These are phyloP conservation scores for Agrotis exclamationis DNA, from an alignment of 2,888 invertebrate species.

Conservation along the genomic window DNA sequence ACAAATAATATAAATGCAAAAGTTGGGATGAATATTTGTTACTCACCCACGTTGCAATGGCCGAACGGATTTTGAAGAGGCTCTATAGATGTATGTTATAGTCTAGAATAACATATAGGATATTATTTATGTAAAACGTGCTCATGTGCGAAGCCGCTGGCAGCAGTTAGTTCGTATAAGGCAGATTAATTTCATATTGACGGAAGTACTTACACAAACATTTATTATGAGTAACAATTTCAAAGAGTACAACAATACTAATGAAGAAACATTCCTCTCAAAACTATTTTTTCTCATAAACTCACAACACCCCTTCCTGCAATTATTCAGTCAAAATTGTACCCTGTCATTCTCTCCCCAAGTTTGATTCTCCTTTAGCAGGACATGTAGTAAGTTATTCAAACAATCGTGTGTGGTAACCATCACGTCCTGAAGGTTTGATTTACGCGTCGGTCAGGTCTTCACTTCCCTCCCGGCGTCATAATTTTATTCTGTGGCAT, in stretches of 20 bases:
- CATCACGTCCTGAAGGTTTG: slow-evolving; percentile 70
- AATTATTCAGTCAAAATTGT: slow-evolving; percentile 19
- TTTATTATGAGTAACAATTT: slow-evolving; percentile 17
- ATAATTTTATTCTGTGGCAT: slow-evolving; percentile 76
- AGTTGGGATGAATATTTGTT: too few relatives aligned
- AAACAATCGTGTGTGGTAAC: slow-evolving; percentile 63
- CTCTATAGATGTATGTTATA: too few relatives aligned
- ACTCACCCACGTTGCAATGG: too few relatives aligned
- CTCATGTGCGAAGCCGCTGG: too few relatives aligned
- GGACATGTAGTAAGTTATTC: slow-evolving; percentile 20
- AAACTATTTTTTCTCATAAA: slow-evolving; percentile 43
- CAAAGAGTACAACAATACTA: slow-evolving; percentile 38
- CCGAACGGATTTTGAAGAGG: too few relatives aligned
- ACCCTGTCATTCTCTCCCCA: slow-evolving; percentile 12
- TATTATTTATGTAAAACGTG: too few relatives aligned
- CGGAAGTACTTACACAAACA: slow-evolving; percentile 2
- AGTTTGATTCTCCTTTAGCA: slow-evolving; percentile 33
- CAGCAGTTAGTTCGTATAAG: too few relatives aligned
- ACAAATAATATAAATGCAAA: too few relatives aligned
- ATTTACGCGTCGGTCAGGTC: slow-evolving; percentile 84
- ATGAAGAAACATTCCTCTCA: slow-evolving; percentile 50
- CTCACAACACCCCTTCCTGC: slow-evolving; percentile 36
- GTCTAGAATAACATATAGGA: too few relatives aligned
- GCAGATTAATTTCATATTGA: neutral
- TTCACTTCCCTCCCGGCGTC: slow-evolving; percentile 86